These are phyloP conservation scores for Ceriagrion tenellum DNA, from an alignment of 2,888 invertebrate species.

Conservation along the genomic window DNA sequence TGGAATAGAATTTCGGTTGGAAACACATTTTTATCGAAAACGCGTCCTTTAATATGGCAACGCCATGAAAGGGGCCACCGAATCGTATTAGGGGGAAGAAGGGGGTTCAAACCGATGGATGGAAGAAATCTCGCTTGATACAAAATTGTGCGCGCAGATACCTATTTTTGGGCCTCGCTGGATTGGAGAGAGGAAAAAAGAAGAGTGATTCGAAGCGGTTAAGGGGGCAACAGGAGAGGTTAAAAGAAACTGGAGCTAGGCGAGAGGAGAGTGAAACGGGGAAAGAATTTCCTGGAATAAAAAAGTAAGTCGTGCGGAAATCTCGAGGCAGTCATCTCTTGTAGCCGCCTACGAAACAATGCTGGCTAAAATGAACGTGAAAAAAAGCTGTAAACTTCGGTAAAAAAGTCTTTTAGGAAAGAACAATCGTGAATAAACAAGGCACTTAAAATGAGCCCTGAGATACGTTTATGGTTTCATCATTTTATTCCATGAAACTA, in stretches of 20 bases:
- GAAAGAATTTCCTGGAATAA: not conserved
- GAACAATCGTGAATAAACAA: too few species aligned
- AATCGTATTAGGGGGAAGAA: not conserved
- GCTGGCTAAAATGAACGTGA: not conserved
- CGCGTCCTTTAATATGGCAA: not conserved
- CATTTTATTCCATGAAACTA: too few species aligned
- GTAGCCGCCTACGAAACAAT: not conserved
- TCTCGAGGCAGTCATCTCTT: not conserved
- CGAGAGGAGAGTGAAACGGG: not conserved
- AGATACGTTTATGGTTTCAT: too few species aligned
- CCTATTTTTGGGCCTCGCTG: not conserved
- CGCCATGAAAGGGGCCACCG: not conserved
- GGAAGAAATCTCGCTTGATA: conserved; percentile 27
- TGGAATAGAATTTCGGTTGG: not conserved
- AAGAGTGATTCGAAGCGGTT: not conserved
- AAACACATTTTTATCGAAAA: not conserved
- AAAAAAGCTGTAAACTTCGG: too few species aligned
- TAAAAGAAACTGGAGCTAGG: not conserved
- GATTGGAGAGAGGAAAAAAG: not conserved
- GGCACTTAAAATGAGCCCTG: too few species aligned
- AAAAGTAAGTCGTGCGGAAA: not conserved
- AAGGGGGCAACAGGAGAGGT: not conserved
- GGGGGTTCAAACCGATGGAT: not conserved
- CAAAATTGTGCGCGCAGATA: not conserved
- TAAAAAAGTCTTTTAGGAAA: too few species aligned